These are phyloP conservation scores for Pachydiplax longipennis DNA, from an alignment of 2,888 invertebrate species.

Conservation along the genomic window DNA sequence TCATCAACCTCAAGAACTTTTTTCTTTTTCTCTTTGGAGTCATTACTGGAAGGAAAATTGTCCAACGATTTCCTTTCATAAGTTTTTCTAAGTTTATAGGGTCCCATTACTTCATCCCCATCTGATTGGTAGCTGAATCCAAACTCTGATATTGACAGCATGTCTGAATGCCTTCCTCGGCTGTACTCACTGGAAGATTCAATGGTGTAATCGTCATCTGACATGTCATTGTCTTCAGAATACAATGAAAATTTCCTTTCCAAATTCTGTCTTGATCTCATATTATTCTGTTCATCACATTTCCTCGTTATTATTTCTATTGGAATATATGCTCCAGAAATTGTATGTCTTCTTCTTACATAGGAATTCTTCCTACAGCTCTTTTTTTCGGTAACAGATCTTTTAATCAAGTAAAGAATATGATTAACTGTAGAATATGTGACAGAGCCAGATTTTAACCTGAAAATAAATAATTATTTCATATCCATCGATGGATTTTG, in stretches of 20 bases:
- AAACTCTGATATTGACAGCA: not conserved
- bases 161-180: not conserved
- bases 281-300: not conserved
- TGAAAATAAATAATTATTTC: not conserved
- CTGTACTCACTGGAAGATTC: not conserved
- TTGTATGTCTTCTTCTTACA: not conserved
- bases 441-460: not conserved
- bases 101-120: not conserved
- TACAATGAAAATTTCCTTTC: not conserved
- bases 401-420: not conserved
- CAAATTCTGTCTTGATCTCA: not conserved
- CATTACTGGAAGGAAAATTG: not conserved
- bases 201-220: constrained; percentile 1
- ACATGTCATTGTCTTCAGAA: not conserved
- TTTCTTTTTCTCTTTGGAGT: not conserved
- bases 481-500: not conserved
- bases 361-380: not conserved
- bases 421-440: not conserved
- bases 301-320: not conserved
- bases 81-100: not conserved
- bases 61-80: not conserved
- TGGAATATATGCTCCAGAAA: not conserved
- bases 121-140: not conserved
- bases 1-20: not conserved
- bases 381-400: not conserved